Evolutionary conservation across 2,888 invertebrate genomes (phyloP), one percentile per base, ranked within the genome.

Genomic region (Leucoma salicis): DNA sequence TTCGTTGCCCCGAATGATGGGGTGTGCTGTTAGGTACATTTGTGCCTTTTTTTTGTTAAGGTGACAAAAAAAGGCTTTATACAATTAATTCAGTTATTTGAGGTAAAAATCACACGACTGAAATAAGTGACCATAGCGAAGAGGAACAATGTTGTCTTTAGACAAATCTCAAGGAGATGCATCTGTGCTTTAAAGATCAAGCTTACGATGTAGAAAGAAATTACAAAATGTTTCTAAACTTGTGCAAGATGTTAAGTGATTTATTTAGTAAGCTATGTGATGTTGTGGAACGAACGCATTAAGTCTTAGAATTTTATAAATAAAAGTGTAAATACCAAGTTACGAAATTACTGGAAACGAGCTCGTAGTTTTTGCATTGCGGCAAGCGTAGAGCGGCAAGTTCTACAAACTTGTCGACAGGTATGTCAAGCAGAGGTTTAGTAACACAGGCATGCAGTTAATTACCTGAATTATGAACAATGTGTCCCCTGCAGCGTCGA

Each of bases 381-480:
- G 36, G 24, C 28, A 24, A 35, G 35, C 37, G 38, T 41, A 25
- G 40, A 38, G 51, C 57, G 66, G 54, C 62, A 71, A 73, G 41
- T 40, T 45, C 57, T 66, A 53, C 63, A 71, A 73, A 73, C 71
- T 75, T 74, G 75, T 66, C 63, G 63, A 61, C 58, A 42, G 53
- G 68, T 67, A 63, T 72, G 70, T 69, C 37, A 42, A 56, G 60
- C 66, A 45, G 54, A 50, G 65, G 60, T 65, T 67, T 63, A 69
- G 62, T 66, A 70, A 67, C 65, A 66, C 71, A 74, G 70, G 69
- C 72, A 76, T 64, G 73, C 67, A 61, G 70, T 70, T 82, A 85
- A 84, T 87, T 84, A 72, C 75, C 48, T 57, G 66, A 77, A 82
- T 83, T 78, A 80, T 70, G 71, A 71, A 66, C 71, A 70, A 70